Evolutionary conservation across 37 sponge, comb jelly and placozoan species (phyloP).

Genomic region (Spongia lamella): DNA sequence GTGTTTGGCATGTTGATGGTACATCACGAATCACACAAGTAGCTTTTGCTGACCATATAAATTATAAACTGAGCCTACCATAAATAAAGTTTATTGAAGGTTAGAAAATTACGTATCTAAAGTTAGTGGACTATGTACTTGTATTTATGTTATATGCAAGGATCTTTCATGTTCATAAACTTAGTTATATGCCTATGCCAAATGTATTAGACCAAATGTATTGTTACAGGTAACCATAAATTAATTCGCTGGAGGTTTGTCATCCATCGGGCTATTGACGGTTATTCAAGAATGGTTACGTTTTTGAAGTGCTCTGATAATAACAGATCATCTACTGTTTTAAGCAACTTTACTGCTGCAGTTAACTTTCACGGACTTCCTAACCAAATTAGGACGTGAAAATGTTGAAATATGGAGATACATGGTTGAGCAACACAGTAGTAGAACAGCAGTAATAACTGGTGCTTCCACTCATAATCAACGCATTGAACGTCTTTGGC

Average conservation of each 20-base stretch:
- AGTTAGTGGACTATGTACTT: too few species aligned
- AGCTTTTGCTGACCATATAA: too few species aligned
- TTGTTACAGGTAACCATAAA: slow-evolving; percentile 39
- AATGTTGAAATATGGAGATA: slow-evolving; percentile 44
- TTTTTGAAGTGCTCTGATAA: slow-evolving; percentile 36
- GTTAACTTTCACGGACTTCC: slow-evolving; percentile 18
- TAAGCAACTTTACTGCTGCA: slow-evolving; percentile 29
- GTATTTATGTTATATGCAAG: too few species aligned
- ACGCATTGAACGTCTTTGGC: slow-evolving; percentile 47
- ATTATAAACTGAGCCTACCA: too few species aligned
- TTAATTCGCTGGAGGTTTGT: slow-evolving; percentile 42
- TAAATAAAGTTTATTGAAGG: too few species aligned
- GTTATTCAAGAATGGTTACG: slow-evolving; percentile 36
- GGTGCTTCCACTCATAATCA: slow-evolving; percentile 46
- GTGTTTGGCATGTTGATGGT: too few species aligned
- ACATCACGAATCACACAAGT: too few species aligned
- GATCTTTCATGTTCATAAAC: too few species aligned
- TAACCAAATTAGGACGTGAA: slow-evolving; percentile 35
- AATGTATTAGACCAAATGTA: too few species aligned
- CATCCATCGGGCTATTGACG: slow-evolving; percentile 44
- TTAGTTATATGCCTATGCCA: too few species aligned
- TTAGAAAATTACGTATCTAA: too few species aligned
- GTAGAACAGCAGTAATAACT: slow-evolving; percentile 29
- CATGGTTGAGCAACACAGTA: too few species aligned
- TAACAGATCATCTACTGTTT: slow-evolving; percentile 41